Base-by-base conservation (phyloP, 2,888 invertebrate genomes). In the Platypus cylindrus region DNA sequence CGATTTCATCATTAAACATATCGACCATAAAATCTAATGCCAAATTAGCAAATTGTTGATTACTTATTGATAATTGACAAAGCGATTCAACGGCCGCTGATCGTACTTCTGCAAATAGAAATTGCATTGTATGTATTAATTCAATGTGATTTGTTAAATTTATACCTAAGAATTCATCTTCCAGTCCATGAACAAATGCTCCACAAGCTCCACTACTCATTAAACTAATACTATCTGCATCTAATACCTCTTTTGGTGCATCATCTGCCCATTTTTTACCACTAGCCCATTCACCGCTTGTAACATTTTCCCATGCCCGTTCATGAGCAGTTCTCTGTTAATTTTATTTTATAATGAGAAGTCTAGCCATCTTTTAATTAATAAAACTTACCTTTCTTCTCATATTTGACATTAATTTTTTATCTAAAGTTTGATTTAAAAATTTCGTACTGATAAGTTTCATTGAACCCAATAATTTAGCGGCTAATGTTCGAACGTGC, bases 1-100 rank as follows among this genome's bases (percentile, higher is more conserved):
- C 94, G 45, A 98, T 98, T 70, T 98, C 98, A 57, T 98, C 97
- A 61, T 98, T 98, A 60, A 98, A 97, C 97, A 98, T 98, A 59
- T 98, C 97, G 2, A 98, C 95, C 27, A 98, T 70, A 57, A 94
- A 95, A 61, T 98, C 97, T 20, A 97, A 68, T 0, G 90, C 85
- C 17, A 86, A 75, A 32, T 77, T 76, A 1, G 97, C 91, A 64
- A 95, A 94, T 23, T 74, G 70, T 0, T 80, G 69, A 52, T 89
- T 85, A 48, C 80, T 75, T 42, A 85, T 63, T 0, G 95, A 90
- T 45, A 98, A 64, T 46, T 78, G 68, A 55, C 95, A 95, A 30
- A 98, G 73, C 0, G 97, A 91, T 55, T 91, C 89, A 0, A 98
- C 85, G 0, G 94, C 80, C 1, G 94, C 93, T 38, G 86, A 90